Evolutionary conservation across 53 echinoderm and acorn worm species (phyloP).

Genomic region (Paracentrotus lividus): DNA sequence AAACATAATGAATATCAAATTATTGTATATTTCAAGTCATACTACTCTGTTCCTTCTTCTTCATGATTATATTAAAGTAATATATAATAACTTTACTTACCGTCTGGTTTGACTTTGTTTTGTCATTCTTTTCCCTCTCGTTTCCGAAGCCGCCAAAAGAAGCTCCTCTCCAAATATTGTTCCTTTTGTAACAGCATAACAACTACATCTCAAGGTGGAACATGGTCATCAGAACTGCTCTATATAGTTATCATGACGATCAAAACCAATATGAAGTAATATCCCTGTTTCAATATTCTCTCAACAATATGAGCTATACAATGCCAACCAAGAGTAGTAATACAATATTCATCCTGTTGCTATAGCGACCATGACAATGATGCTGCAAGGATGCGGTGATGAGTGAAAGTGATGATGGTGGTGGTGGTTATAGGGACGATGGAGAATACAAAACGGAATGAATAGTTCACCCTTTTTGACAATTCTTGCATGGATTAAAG

Average conservation of each 20-base stretch:
- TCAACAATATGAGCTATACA: not conserved
- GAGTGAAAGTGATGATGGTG: not conserved
- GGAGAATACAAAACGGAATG: not conserved
- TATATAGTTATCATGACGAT: not conserved
- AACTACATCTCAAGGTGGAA: not conserved
- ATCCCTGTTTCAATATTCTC: not conserved
- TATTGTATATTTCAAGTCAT: too few relatives aligned
- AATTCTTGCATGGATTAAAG: not conserved
- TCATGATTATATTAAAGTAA: too few relatives aligned
- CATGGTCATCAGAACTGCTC: not conserved
- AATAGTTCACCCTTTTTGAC: not conserved
- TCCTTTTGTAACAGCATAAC: not conserved
- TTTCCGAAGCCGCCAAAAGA: too few relatives aligned
- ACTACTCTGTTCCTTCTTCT: too few relatives aligned
- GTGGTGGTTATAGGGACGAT: not conserved
- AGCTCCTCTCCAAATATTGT: too few relatives aligned
- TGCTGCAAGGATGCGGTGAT: not conserved
- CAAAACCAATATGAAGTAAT: not conserved
- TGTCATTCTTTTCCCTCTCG: too few relatives aligned
- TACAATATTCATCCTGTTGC: slow-evolving; percentile 10
- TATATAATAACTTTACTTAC: too few relatives aligned
- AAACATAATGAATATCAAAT: too few relatives aligned
- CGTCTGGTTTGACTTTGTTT: too few relatives aligned
- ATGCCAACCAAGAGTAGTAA: not conserved
- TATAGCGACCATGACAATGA: not conserved